These are phyloP conservation scores for Dione juno DNA, from an alignment of 2,888 invertebrate species.

Conservation along the genomic window DNA sequence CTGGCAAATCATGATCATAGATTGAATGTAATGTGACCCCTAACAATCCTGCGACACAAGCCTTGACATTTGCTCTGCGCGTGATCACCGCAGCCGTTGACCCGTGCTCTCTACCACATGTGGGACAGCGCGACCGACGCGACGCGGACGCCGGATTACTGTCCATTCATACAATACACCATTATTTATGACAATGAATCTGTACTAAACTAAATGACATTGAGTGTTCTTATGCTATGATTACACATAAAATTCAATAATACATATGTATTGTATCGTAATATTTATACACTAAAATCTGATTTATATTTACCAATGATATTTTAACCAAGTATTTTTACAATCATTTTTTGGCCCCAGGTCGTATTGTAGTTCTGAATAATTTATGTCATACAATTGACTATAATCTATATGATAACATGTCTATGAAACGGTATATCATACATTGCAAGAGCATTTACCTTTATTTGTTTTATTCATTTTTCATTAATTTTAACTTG, in stretches of 20 bases:
- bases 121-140: slow-evolving; percentile 57
- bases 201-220: slow-evolving; percentile 69
- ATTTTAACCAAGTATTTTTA: slow-evolving; percentile 39
- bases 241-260: slow-evolving; percentile 63
- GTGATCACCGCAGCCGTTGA: slow-evolving; percentile 64
- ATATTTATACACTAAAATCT: slow-evolving; percentile 50
- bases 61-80: slow-evolving; percentile 73
- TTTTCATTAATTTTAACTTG: too few species aligned
- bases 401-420: neutral
- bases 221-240: slow-evolving; percentile 64
- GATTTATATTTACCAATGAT: too few species aligned
- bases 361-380: slow-evolving; percentile 29
- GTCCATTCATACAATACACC: slow-evolving; percentile 72
- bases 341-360: neutral
- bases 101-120: slow-evolving; percentile 64
- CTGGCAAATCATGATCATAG: slow-evolving; percentile 22
- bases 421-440: neutral
- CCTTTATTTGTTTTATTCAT: neutral
- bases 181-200: slow-evolving; percentile 73
- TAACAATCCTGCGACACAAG: slow-evolving; percentile 47
- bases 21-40: slow-evolving; percentile 41
- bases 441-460: neutral
- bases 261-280: slow-evolving; percentile 53
- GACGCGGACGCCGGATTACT: slow-evolving; percentile 54
- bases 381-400: neutral